These are phyloP conservation scores for Drosophila bipectinata DNA, from an alignment of 1,140 invertebrate genomes.

Conservation along the genomic window DNA sequence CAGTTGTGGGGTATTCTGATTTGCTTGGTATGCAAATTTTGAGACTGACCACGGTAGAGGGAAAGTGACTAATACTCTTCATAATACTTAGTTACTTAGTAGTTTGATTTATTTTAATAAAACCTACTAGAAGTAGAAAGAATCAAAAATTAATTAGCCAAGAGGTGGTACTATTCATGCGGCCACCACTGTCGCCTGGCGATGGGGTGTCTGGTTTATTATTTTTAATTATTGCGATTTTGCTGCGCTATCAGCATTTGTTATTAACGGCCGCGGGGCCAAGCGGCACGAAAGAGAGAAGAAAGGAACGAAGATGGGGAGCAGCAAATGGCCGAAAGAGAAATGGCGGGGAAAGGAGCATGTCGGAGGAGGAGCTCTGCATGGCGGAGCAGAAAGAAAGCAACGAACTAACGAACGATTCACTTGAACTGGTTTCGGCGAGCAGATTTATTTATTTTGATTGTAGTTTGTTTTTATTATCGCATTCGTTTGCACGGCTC, in stretches of 20 bases:
- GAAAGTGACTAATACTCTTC: too few species aligned
- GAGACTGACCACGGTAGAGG: too few species aligned
- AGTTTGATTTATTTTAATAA: too few species aligned
- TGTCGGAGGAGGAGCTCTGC: neutral
- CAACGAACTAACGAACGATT: slow-evolving; percentile 50
- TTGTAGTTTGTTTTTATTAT: slow-evolving; percentile 66
- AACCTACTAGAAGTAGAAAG: too few species aligned
- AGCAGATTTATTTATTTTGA: slow-evolving; percentile 67
- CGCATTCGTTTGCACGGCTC: slow-evolving; percentile 40
- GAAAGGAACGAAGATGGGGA: neutral
- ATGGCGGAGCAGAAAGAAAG: slow-evolving; percentile 51
- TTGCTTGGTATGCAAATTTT: slow-evolving; percentile 52
- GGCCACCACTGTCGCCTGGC: neutral
- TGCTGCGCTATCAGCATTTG: slow-evolving; percentile 72
- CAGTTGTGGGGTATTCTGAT: slow-evolving; percentile 30
- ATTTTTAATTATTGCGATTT: slow-evolving; percentile 74
- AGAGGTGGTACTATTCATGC: slow-evolving; percentile 1
- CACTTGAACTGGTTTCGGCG: slow-evolving; percentile 67
- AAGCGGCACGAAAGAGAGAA: slow-evolving; percentile 7
- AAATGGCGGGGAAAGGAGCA: neutral
- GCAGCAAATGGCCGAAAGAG: slow-evolving; percentile 5
- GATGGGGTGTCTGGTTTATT: slow-evolving; percentile 52
- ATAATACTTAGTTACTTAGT: too few species aligned
- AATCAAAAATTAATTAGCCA: too few species aligned
- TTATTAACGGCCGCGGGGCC: slow-evolving; percentile 45